These are phyloP conservation scores for Leptopilina boulardi DNA, from an alignment of 1,140 invertebrate species.

Conservation along the genomic window DNA sequence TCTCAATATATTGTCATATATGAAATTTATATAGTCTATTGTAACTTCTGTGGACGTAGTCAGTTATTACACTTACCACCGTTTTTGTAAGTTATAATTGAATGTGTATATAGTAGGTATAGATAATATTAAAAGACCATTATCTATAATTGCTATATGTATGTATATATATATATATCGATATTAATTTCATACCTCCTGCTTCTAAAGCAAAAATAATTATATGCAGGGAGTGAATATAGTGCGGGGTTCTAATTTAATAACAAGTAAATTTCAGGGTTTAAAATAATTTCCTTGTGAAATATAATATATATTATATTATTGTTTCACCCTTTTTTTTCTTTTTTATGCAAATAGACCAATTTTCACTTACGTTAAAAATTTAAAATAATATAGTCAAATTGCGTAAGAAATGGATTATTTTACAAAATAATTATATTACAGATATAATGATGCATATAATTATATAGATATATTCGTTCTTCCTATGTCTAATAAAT, in stretches of 20 bases:
- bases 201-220: not conserved
- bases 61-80: conserved; percentile 10
- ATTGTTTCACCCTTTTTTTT: not conserved
- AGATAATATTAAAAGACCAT: not conserved
- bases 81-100: not conserved
- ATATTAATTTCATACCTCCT: conserved; percentile 16
- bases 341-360: too few species aligned
- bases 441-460: too few species aligned
- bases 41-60: not conserved
- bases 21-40: not conserved
- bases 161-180: too few species aligned
- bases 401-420: too few species aligned
- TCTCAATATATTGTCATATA: conserved; percentile 3
- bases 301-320: too few species aligned
- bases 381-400: too few species aligned
- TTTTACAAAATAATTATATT: too few species aligned
- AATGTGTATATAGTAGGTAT: not conserved
- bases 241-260: not conserved
- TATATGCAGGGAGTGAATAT: not conserved
- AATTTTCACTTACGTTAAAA: too few species aligned
- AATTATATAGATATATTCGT: too few species aligned
- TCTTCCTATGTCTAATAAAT: too few species aligned
- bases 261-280: not conserved
- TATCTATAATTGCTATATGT: conserved; percentile 11
- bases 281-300: not conserved